Conservation (phyloP, 1,140 invertebrate genomes). For the Macrocentrus cingulum region DNA sequence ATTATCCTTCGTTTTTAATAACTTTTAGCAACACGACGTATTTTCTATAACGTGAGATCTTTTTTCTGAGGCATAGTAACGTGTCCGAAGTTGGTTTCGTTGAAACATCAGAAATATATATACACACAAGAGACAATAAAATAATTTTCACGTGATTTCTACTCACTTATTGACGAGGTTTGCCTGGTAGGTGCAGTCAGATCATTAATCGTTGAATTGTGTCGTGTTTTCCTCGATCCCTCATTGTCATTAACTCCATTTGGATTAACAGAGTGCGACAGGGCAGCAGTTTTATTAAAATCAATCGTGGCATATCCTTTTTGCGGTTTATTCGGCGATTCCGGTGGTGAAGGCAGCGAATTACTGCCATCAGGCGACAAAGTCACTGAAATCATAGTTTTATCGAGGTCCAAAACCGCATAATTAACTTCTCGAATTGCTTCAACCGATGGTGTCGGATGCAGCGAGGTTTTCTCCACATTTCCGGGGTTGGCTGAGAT, state of each 20-base stretch:
- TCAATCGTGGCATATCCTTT: conserved; percentile 91
- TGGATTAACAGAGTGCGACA: conserved; percentile 69
- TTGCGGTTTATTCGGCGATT: conserved; percentile 61
- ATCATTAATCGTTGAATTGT: conserved; percentile 66
- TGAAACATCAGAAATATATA: not conserved
- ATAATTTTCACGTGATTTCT: too few relatives aligned
- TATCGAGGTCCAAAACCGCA: conserved; percentile 73
- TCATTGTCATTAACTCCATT: conserved; percentile 61
- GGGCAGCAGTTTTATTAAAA: conserved; percentile 86
- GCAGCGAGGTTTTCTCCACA: conserved; percentile 52
- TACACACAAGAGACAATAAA: too few relatives aligned
- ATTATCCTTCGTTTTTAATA: conserved; percentile 1
- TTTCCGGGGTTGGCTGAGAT: conserved; percentile 42
- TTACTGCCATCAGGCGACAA: conserved; percentile 26
- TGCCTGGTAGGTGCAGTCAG: conserved; percentile 56
- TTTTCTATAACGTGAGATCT: conserved; percentile 12
- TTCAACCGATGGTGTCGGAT: conserved; percentile 49
- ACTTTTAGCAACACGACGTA: not conserved
- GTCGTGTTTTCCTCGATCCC: conserved; percentile 66
- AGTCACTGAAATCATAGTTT: conserved; percentile 34
- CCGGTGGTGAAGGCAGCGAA: conserved; percentile 50
- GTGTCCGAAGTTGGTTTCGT: conserved; percentile 1
- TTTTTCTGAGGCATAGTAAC: not conserved
- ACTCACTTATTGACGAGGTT: conserved; percentile 65
- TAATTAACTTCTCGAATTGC: conserved; percentile 71